A percentile compares a stretch with the other conserved stretches of the same genome.
Evolutionary conservation across 2,797 vertebrate genomes (phyloP).

Genomic region (Poecilia gillii): DNA sequence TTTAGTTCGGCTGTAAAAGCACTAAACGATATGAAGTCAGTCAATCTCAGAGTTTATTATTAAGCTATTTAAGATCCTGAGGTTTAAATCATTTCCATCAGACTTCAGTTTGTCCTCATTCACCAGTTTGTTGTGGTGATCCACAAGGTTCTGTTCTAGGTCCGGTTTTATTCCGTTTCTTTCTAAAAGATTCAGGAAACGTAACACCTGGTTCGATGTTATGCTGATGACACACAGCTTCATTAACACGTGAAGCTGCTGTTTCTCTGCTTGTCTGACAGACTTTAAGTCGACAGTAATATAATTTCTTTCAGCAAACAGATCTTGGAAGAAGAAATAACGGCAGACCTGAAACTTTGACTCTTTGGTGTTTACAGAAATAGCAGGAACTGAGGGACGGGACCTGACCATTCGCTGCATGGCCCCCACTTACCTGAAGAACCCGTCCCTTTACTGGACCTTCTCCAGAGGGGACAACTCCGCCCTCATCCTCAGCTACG

Average conservation of each 20-base stretch:
- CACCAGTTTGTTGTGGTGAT: background rate
- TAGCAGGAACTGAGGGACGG: slow-evolving; percentile 55
- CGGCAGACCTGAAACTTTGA: background rate
- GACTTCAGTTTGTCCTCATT: background rate
- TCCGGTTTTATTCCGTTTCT: background rate
- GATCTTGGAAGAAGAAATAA: background rate
- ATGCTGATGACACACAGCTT: background rate
- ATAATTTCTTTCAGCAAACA: no score
- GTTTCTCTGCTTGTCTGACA: background rate
- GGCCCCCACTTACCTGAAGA: slow-evolving; percentile 62
- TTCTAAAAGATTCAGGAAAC: background rate
- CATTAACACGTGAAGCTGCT: background rate
- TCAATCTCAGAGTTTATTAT: no score
- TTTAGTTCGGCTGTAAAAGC: no score
- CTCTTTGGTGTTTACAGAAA: slow-evolving; percentile 32
- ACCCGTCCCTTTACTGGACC: slow-evolving; percentile 74
- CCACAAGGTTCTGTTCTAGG: background rate
- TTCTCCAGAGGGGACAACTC: slow-evolving; percentile 61
- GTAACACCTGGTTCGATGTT: background rate
- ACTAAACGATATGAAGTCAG: no score
- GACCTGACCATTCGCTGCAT: slow-evolving; percentile 77
- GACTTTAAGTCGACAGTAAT: no score
- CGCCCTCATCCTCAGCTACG: slow-evolving; percentile 68
- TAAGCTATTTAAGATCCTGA: no score
- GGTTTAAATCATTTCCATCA: background rate